phyloP scores from a whole-genome alignment of 2,113 vertebrate genomes.

The Corythaixoides concolor region DNA sequence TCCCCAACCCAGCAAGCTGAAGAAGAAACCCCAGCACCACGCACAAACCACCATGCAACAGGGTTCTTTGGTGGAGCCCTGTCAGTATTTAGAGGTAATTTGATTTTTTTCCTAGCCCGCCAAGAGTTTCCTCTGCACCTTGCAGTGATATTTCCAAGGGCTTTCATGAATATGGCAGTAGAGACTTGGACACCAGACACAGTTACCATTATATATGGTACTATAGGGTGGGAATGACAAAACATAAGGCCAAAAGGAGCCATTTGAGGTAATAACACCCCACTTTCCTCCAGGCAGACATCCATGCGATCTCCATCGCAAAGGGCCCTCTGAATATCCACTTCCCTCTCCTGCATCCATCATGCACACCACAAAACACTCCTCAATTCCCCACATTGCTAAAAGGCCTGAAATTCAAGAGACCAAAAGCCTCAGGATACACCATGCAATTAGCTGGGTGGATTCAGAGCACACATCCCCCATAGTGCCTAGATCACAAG shows the following conservation, averaged over 20 bases:
- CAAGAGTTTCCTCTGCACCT: neutral
- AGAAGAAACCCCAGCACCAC: neutral
- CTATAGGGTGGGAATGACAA: neutral
- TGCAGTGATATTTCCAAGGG: neutral
- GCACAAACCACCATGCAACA: neutral
- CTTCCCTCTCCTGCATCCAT: neutral
- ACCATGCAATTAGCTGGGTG: neutral
- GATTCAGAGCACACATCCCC: neutral
- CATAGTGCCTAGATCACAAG: neutral
- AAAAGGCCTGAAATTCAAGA: neutral
- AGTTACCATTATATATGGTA: neutral
- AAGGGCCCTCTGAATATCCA: neutral
- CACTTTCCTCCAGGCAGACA: neutral
- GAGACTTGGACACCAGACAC: no score
- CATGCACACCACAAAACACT: neutral
- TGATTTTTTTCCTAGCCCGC: neutral
- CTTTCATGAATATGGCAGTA: fast-evolving
- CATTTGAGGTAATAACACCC: neutral
- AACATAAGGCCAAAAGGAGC: neutral
- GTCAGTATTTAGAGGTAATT: neutral
- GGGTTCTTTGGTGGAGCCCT: neutral
- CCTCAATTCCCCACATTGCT: neutral
- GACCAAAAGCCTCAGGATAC: neutral
- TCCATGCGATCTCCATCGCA: neutral
- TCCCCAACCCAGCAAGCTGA: fast-evolving